Evolutionary conservation across 37 sponge, comb jelly and placozoan species (phyloP), one percentile per base, ranked within the genome.

Genomic region (Beroe forskalii): DNA sequence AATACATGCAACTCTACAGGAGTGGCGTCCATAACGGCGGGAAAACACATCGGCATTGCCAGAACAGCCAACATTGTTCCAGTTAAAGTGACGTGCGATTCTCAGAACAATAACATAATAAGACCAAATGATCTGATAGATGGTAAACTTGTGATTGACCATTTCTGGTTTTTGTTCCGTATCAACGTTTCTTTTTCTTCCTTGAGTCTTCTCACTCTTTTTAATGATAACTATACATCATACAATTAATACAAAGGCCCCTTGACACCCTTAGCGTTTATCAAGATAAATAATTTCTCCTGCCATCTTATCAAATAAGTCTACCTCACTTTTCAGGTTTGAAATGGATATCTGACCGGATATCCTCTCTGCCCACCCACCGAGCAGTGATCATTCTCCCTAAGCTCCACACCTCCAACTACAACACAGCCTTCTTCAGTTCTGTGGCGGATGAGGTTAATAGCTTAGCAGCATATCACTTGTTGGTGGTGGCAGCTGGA

Each of bases 11-110:
- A 48, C 12, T 6, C 12, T 48, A 48, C 55, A 80, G 86, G 86
- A 80, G 55, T 37, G 37, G 86, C 86, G n/a, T 80, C 86, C 55
- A 80, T 80, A 28, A 48, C 30, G 19, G 35, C 35, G 0, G 86
- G 86, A 8, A 38, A 38, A 1, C n/a, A 41, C 44, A 17, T 38
- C 27, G 86, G 86, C n/a, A 80, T 80, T 28, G 86, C 86, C 55
- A 41, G 86, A 25, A 25, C 24, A 23, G 86, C 86, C n/a, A 44
- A 44, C 42, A 37, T 80, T 4, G 27, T 80, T n/a, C 86, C 86
- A 28, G 86, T 80, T 12, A 80, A 80, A 24, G 86, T 80, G 25
- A 38, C 24, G 48, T 69, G 72, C 32, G 39, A 48, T n/a, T n/a
- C n/a, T n/a, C n/a, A n/a, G n/a, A n/a, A n/a, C n/a, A n/a, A n/a